Conservation (phyloP, 1,140 invertebrate genomes). For the Diuraphis noxia region DNA sequence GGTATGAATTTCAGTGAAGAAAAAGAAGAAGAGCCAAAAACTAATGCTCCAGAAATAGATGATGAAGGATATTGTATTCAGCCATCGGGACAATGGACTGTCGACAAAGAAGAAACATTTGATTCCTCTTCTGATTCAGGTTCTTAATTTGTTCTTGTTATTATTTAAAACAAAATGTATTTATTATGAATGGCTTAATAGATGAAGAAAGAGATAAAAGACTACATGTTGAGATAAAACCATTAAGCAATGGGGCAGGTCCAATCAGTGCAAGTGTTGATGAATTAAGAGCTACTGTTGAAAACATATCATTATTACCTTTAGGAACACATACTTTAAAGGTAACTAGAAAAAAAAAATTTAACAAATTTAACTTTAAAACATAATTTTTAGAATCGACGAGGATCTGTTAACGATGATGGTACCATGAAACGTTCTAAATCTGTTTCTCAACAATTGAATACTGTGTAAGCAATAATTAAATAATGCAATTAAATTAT, state of each 20-base stretch:
- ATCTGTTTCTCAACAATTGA: constrained; percentile 75
- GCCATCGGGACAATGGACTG: constrained; percentile 71
- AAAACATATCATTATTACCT: constrained; percentile 86
- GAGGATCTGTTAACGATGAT: constrained; percentile 68
- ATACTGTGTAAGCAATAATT: constrained; percentile 38
- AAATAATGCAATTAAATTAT: too few relatives aligned
- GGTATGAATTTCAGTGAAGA: constrained; percentile 63
- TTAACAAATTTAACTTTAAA: neutral
- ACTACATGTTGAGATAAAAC: constrained; percentile 94
- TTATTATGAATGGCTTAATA: neutral
- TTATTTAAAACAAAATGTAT: neutral
- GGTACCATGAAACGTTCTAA: constrained; percentile 76
- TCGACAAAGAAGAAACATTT: constrained; percentile 77
- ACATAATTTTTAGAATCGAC: constrained; percentile 61
- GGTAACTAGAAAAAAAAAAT: neutral
- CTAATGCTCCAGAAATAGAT: constrained; percentile 79
- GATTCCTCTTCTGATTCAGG: constrained; percentile 90
- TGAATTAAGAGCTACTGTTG: constrained; percentile 88
- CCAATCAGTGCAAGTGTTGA: constrained; percentile 92
- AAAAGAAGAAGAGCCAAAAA: constrained; percentile 68
- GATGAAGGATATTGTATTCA: constrained; percentile 92
- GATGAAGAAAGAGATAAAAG: constrained; percentile 80
- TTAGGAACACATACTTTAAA: constrained; percentile 66
- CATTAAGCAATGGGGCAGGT: constrained; percentile 81
- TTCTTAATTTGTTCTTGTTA: constrained; percentile 59